Conservation (phyloP, 1,140 invertebrate genomes). For the Ostrea denselamellosa region DNA sequence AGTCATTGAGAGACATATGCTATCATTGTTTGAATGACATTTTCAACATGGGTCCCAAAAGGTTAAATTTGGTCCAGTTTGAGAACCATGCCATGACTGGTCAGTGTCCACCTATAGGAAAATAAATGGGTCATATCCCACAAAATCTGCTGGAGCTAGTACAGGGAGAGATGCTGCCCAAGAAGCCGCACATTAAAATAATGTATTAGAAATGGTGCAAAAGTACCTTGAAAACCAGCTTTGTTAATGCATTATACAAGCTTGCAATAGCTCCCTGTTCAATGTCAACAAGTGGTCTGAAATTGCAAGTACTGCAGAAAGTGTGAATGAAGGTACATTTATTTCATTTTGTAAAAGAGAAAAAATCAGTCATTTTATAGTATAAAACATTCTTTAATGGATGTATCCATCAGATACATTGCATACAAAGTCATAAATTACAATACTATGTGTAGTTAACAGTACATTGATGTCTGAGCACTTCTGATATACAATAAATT, state of each 20-base stretch:
- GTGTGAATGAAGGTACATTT: background rate
- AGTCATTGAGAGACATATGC: constrained; percentile 60
- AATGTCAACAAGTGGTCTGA: background rate
- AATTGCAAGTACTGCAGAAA: background rate
- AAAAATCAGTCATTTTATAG: background rate
- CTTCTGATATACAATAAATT: background rate
- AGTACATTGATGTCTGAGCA: background rate
- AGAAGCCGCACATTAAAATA: background rate
- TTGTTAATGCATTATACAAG: background rate
- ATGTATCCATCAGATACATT: background rate
- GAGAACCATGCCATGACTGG: background rate
- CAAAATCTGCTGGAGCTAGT: background rate
- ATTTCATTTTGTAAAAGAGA: background rate
- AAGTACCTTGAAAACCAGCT: background rate
- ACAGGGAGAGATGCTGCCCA: background rate
- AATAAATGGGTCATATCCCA: background rate
- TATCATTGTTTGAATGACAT: constrained; percentile 57
- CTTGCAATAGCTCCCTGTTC: background rate
- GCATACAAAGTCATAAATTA: background rate
- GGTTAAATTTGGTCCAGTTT: background rate
- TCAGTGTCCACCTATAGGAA: background rate
- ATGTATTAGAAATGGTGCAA: background rate
- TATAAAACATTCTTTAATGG: background rate
- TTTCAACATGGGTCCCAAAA: background rate
- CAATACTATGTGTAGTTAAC: constrained; percentile 17